A percentile compares a stretch with the other conserved stretches of the same genome.
Evolutionary conservation across 2,797 vertebrate species (phyloP).

Genomic region (Psittacula echo): DNA sequence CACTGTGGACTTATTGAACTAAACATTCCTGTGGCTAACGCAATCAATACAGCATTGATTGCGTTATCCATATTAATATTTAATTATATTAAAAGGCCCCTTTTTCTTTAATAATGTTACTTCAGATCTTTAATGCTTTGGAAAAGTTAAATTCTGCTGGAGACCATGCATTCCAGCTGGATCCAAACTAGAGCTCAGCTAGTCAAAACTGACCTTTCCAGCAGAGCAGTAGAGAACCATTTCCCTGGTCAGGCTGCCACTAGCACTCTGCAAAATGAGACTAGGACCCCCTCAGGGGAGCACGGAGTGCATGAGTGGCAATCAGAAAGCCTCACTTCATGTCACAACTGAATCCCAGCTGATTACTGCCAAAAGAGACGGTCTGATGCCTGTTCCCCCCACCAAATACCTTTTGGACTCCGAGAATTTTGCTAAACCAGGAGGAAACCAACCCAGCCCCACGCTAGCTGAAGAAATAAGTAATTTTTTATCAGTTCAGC

Average conservation of each 20-base stretch:
- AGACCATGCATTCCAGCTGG: neutral
- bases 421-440: neutral
- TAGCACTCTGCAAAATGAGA: neutral
- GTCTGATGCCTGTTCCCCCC: neutral
- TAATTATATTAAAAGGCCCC: slow-evolving; percentile 38
- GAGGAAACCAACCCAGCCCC: neutral
- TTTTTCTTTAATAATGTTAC: neutral
- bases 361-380: neutral
- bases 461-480: neutral
- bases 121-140: neutral
- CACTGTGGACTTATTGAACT: slow-evolving; percentile 43
- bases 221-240: neutral
- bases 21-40: slow-evolving; percentile 44
- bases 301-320: accelerated
- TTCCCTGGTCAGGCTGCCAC: neutral
- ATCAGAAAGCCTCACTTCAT: neutral
- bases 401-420: neutral
- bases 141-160: neutral
- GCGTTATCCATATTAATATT: slow-evolving; percentile 54
- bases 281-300: neutral
- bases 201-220: neutral
- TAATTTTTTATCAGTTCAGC: neutral
- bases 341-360: neutral
- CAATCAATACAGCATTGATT: slow-evolving; percentile 56
- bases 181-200: neutral